Evolutionary conservation across 2,797 vertebrate species (phyloP).

Genomic region (Enteromius mattozi): DNA sequence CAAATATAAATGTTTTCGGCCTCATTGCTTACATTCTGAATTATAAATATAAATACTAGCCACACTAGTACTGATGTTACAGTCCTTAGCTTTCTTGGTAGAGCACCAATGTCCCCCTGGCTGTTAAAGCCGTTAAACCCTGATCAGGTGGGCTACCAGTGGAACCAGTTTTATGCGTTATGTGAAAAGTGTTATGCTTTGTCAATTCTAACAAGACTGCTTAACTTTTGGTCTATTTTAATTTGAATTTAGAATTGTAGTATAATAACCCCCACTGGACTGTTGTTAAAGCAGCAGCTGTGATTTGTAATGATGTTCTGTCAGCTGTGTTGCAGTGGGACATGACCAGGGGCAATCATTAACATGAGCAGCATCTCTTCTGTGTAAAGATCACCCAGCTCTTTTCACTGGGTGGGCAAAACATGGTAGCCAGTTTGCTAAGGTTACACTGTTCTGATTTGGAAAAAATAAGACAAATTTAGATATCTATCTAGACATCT

Average conservation of each 20-base stretch:
- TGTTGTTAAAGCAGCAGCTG: constrained; percentile 14
- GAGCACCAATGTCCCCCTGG: not conserved
- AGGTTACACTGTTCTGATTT: not conserved
- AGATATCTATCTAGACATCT: not conserved
- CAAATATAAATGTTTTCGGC: not conserved
- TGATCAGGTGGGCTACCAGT: not conserved
- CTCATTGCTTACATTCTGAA: not conserved
- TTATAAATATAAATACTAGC: too few species aligned
- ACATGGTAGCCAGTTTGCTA: not conserved
- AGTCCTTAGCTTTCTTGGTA: not conserved
- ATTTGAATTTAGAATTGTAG: not conserved
- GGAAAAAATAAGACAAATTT: not conserved
- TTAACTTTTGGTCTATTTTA: not conserved
- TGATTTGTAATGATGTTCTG: constrained; percentile 35
- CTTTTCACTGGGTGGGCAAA: not conserved
- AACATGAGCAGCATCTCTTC: constrained; percentile 15
- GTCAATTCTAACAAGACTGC: not conserved
- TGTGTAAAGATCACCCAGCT: constrained; percentile 53
- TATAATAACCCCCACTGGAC: not conserved
- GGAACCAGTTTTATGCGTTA: too few species aligned
- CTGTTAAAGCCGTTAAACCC: not conserved
- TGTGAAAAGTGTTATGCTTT: not conserved
- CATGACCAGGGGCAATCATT: constrained; percentile 26
- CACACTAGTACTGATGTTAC: not conserved
- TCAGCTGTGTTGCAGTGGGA: constrained; percentile 14